Conservation (phyloP, 2,888 invertebrate genomes). For the Tanypteryx hageni region DNA sequence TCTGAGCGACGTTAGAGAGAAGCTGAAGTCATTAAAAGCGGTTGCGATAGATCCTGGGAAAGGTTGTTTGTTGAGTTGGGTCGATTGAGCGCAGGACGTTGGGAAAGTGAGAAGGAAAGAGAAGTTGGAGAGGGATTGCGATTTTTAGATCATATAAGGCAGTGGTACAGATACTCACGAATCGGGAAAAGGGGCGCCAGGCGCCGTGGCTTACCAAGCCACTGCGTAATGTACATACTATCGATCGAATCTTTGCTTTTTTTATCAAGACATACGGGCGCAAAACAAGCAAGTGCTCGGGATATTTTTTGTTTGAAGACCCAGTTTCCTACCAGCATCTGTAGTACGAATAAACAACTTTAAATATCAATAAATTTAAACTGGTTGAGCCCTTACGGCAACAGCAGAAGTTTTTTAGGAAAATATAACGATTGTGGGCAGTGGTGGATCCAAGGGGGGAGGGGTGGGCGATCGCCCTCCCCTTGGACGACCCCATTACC, state of each 20-base stretch:
- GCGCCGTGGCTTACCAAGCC: background rate
- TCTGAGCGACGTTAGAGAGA: background rate
- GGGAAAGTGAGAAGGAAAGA: background rate
- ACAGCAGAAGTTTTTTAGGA: too few species aligned
- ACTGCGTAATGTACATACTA: background rate
- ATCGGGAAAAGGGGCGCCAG: background rate
- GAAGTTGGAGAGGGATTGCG: background rate
- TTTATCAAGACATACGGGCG: background rate
- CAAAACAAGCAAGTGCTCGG: background rate
- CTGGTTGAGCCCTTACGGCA: too few species aligned
- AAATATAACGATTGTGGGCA: too few species aligned
- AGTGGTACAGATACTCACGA: conserved; percentile 1
- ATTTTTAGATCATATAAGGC: conserved; percentile 6
- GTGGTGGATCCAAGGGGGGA: too few species aligned
- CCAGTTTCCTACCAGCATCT: background rate
- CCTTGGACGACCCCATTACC: too few species aligned
- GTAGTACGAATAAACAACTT: too few species aligned
- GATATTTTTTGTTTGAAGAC: too few species aligned
- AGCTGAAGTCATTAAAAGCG: background rate
- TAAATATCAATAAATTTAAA: too few species aligned
- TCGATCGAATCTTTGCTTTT: background rate
- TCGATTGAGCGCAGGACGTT: conserved; percentile 1
- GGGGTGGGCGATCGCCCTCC: too few species aligned
- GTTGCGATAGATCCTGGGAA: background rate
- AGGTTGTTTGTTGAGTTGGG: background rate